Evolutionary conservation across 1,140 invertebrate species (phyloP).

Genomic region (Cyclina sinensis): DNA sequence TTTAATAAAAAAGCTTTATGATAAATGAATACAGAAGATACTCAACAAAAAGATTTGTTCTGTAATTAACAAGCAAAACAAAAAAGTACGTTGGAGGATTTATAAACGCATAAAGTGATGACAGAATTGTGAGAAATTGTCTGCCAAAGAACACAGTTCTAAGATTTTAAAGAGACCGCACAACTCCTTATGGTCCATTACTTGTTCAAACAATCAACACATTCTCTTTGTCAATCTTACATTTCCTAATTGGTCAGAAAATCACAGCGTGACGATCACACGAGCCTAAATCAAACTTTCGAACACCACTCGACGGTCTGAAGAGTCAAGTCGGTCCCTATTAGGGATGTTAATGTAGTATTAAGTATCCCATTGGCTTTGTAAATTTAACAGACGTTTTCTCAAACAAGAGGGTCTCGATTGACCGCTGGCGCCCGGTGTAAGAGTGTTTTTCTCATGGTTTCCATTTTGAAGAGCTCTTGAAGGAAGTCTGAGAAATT

Average conservation of each 20-base stretch:
- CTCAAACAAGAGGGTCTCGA: slow-evolving; percentile 8
- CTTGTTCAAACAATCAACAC: slow-evolving; percentile 40
- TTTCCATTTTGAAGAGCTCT: neutral
- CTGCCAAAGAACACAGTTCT: too few relatives aligned
- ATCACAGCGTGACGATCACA: slow-evolving; percentile 32
- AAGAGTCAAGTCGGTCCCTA: neutral
- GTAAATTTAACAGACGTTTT: slow-evolving; percentile 47
- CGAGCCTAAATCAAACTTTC: slow-evolving; percentile 6
- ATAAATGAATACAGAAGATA: too few relatives aligned
- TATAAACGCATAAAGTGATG: too few relatives aligned
- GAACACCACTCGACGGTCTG: neutral
- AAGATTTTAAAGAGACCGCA: too few relatives aligned
- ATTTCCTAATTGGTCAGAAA: slow-evolving; percentile 49
- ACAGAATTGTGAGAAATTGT: too few relatives aligned
- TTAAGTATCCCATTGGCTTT: slow-evolving; percentile 17
- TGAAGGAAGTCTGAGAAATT: slow-evolving; percentile 14
- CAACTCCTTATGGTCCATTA: slow-evolving; percentile 23
- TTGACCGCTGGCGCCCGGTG: neutral
- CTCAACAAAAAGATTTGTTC: too few relatives aligned
- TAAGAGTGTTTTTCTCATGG: neutral
- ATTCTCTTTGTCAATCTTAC: neutral
- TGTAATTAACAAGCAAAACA: too few relatives aligned
- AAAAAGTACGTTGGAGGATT: too few relatives aligned
- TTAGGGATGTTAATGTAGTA: neutral
- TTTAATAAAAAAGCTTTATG: too few relatives aligned